Percentiles rank a stretch among this genome's conserved stretches.
Evolutionary conservation across 2,797 vertebrate genomes (phyloP).

Genomic region (Thalassophryne amazonica): DNA sequence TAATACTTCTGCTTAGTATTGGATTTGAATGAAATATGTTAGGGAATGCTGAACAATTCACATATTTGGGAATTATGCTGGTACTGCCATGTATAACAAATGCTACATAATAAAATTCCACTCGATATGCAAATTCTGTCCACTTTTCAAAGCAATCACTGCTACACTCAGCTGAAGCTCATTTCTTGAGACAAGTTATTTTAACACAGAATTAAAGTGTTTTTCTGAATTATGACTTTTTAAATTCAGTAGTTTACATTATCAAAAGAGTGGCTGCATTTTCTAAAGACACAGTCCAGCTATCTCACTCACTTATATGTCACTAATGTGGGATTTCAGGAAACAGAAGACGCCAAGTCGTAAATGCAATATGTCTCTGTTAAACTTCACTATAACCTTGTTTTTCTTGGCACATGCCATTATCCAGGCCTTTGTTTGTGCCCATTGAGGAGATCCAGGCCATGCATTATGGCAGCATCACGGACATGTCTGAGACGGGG

Average conservation of each 20-base stretch:
- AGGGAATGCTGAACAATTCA: too few species aligned
- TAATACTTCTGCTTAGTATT: too few species aligned
- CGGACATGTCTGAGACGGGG: neutral
- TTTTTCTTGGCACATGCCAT: too few species aligned
- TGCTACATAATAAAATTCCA: slow-evolving; percentile 45
- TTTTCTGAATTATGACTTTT: slow-evolving; percentile 5
- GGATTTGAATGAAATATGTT: too few species aligned
- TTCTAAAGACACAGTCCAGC: slow-evolving; percentile 1
- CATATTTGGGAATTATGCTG: too few species aligned
- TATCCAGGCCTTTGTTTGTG: neutral
- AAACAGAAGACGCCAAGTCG: slow-evolving; percentile 30
- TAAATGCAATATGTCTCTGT: slow-evolving; percentile 25
- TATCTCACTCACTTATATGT: too few species aligned
- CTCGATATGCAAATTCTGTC: slow-evolving; percentile 57
- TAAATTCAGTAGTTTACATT: slow-evolving; percentile 4
- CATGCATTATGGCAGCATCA: neutral
- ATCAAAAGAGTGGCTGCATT: slow-evolving; percentile 11
- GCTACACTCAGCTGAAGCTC: slow-evolving; percentile 6
- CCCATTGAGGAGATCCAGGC: slow-evolving; percentile 12
- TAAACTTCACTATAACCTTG: slow-evolving; percentile 14
- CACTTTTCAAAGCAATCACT: slow-evolving; percentile 41
- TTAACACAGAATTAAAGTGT: slow-evolving; percentile 33
- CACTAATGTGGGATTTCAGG: slow-evolving; percentile 13
- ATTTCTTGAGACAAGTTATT: slow-evolving; percentile 17
- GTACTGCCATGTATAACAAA: too few species aligned